Conservation (phyloP, 2,888 invertebrate species). For the Palloptera scutellata region DNA sequence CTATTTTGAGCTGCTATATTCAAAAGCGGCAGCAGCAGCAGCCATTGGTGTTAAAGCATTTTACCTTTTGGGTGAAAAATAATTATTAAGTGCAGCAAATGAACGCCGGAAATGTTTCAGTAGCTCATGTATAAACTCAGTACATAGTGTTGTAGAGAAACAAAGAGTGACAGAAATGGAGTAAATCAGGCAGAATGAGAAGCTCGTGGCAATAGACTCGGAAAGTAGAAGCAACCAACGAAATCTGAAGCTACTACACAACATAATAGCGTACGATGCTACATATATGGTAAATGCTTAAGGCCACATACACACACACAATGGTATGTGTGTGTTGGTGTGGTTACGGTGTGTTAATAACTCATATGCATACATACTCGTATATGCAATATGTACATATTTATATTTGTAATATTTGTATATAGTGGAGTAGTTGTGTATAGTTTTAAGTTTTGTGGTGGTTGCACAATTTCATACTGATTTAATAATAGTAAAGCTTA, state of each 20-base stretch:
- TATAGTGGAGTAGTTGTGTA: background rate
- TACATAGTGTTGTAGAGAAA: slow-evolving; percentile 17
- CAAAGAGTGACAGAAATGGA: too few relatives aligned
- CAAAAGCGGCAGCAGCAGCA: slow-evolving; percentile 34
- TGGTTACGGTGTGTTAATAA: slow-evolving; percentile 56
- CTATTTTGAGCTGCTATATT: slow-evolving; percentile 43
- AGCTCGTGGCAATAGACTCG: too few relatives aligned
- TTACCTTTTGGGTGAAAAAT: slow-evolving; percentile 4
- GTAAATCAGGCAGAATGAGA: too few relatives aligned
- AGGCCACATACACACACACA: too few relatives aligned
- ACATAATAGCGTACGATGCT: too few relatives aligned
- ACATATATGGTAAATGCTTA: too few relatives aligned
- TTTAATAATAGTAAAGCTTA: slow-evolving; percentile 48
- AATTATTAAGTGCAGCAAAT: slow-evolving; percentile 20
- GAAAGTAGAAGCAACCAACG: too few relatives aligned
- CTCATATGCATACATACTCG: slow-evolving; percentile 42
- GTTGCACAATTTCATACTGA: slow-evolving; percentile 37
- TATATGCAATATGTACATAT: background rate
- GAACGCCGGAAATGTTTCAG: background rate
- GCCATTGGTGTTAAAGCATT: slow-evolving; percentile 38
- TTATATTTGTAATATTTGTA: too few relatives aligned
- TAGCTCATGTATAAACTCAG: slow-evolving; percentile 20
- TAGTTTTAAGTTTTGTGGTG: slow-evolving; percentile 39
- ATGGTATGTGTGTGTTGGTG: too few relatives aligned
- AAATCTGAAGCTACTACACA: too few relatives aligned